These are phyloP conservation scores for Junonia oenone DNA, from an alignment of 2,888 invertebrate genomes.

Conservation along the genomic window DNA sequence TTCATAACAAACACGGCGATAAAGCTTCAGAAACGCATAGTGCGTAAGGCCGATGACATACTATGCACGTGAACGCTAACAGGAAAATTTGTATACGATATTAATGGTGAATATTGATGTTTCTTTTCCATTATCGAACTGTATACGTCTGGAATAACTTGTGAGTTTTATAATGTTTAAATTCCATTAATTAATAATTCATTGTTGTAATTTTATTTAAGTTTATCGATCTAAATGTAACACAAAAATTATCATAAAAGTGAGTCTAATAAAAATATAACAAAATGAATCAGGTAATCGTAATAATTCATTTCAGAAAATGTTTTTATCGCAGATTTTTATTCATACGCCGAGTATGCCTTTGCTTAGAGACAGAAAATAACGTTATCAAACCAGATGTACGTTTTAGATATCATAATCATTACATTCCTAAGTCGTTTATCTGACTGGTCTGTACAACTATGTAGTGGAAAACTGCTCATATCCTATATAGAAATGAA, in stretches of 20 bases:
- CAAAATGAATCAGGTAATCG: no score
- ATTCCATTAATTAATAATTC: no score
- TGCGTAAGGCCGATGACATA: conserved; percentile 24
- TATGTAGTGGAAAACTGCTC: not conserved
- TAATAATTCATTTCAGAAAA: no score
- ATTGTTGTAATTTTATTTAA: no score
- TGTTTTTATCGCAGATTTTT: no score
- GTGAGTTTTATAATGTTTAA: no score
- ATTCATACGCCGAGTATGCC: not conserved
- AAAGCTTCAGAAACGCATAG: conserved; percentile 35
- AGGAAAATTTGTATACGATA: not conserved
- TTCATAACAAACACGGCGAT: conserved; percentile 36
- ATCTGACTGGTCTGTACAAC: not conserved
- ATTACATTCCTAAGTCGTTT: not conserved
- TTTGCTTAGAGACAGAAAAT: not conserved
- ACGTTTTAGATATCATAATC: not conserved
- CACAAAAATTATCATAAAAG: no score
- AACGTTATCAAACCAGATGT: not conserved
- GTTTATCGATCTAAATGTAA: no score
- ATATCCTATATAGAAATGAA: not conserved
- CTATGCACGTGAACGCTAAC: conserved; percentile 12
- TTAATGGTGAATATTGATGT: not conserved
- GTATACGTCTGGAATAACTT: no score
- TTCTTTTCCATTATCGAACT: not conserved
- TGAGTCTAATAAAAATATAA: no score